phyloP scores from a whole-genome alignment of 2,797 vertebrate genomes.

The Heteromormyrus szaboi region DNA sequence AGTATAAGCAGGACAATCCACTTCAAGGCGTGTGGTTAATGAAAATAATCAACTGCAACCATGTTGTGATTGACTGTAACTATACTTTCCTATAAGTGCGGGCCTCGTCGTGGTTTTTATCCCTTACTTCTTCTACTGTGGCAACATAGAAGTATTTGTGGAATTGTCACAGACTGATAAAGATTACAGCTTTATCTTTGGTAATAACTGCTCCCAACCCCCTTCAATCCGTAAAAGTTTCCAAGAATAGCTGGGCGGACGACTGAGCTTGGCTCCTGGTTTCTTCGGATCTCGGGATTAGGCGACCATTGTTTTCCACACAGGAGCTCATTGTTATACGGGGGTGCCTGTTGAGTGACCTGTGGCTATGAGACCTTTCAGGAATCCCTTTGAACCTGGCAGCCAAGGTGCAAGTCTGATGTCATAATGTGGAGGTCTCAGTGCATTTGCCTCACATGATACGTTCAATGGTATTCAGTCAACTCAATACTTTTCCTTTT shows the following conservation, averaged over 20 bases:
- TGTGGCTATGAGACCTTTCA: not conserved
- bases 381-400: not conserved
- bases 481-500: not conserved
- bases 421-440: not conserved
- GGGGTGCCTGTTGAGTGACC: conserved; percentile 58
- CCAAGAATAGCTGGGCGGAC: conserved; percentile 45
- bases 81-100: not conserved
- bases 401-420: not conserved
- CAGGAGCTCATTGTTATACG: conserved; percentile 59
- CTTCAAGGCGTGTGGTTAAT: not conserved
- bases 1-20: not conserved
- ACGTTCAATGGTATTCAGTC: not conserved
- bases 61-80: not conserved
- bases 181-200: not conserved
- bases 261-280: conserved; percentile 45
- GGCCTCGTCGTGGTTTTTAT: not conserved
- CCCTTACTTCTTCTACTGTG: not conserved
- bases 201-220: not conserved
- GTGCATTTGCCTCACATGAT: not conserved
- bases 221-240: not conserved
- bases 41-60: not conserved
- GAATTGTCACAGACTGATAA: not conserved
- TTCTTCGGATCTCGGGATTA: conserved; percentile 55
- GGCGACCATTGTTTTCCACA: conserved; percentile 72
- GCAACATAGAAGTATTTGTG: not conserved